Percentiles rank a stretch among this genome's conserved stretches.
These are phyloP conservation scores for Drosophila mojavensis DNA, from an alignment of 1,140 invertebrate species.

Conservation along the genomic window DNA sequence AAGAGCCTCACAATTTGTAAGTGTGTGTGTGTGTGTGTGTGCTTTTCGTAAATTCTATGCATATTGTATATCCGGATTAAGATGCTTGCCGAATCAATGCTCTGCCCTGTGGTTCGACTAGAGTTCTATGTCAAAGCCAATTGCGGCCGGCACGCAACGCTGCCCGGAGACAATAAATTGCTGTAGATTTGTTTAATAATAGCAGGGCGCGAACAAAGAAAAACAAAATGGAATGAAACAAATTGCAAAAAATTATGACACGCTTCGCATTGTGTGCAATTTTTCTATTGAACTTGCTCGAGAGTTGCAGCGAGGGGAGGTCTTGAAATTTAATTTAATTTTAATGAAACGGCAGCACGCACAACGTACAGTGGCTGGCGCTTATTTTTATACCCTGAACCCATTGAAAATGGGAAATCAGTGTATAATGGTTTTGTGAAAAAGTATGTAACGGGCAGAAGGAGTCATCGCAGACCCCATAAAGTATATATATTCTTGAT, in stretches of 20 bases:
- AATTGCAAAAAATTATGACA: slow-evolving; percentile 67
- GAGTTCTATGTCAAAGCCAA: slow-evolving; percentile 72
- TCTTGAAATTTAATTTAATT: slow-evolving; percentile 52
- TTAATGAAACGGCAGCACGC: slow-evolving; percentile 71
- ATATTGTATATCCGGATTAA: slow-evolving; percentile 63
- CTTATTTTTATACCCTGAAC: too few relatives aligned
- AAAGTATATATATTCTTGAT: too few relatives aligned
- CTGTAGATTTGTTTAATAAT: slow-evolving; percentile 55
- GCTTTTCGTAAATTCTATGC: slow-evolving; percentile 4
- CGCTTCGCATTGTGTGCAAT: slow-evolving; percentile 47
- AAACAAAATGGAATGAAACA: slow-evolving; percentile 9
- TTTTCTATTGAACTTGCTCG: slow-evolving; percentile 23
- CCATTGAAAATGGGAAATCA: too few relatives aligned
- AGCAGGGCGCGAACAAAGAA: slow-evolving; percentile 51
- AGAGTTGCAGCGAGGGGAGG: neutral
- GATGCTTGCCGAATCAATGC: slow-evolving; percentile 32
- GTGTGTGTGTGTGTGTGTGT: neutral
- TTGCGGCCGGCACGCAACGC: slow-evolving; percentile 60
- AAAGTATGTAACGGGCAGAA: too few relatives aligned
- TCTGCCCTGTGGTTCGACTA: slow-evolving; percentile 30
- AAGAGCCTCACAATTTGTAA: neutral
- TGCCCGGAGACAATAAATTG: slow-evolving; percentile 44
- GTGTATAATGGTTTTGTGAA: too few relatives aligned
- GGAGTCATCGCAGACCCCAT: too few relatives aligned
- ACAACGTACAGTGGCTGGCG: slow-evolving; percentile 29